Evolutionary conservation across 2,797 vertebrate species (phyloP), one percentile per base, ranked within the genome.

Genomic region (Oryzias sinensis): DNA sequence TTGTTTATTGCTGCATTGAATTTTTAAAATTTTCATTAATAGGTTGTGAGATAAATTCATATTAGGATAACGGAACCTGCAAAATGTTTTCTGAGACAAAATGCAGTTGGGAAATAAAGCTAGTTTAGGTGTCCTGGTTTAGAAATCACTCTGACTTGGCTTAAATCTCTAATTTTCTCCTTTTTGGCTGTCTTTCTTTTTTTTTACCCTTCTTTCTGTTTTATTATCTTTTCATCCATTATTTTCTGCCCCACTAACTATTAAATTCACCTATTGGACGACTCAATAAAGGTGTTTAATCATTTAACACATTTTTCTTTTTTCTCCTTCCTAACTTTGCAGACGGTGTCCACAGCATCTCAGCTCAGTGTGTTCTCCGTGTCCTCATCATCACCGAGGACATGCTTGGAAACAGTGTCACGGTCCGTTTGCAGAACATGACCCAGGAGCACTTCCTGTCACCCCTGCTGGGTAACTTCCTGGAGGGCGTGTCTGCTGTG

Each of bases 401-500:
- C 87, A 90, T 99, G 94, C 70, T 99, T 76, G 94, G 95, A 79
- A 98, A 95, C 91, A 99, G 97, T 51, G 93, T 99, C 72, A 99
- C 97, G 0, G 97, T 99, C 65, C 94, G 97, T 4, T 92, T 99
- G 20, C 95, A 99, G 87, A 98, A 99, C 87, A 98, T 99, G 95
- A 97, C 96, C 87, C 96, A 99, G 91, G 96, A 99, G 82, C 94
- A 93, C 52, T 99, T 99, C 86, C 92, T 99, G 29, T 99, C 97
- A 0, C 97, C 97, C 0, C 89, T 95, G 67, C 85, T 99, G 44
- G 87, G 90, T 48, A 92, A 90, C 86, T 99, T 99, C 70, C 88
- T 99, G 70, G 96, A 99, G 65, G 97, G 96, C 0, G 95, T 99
- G 84, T 95, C 97, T 3, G 93, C 95, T 0, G 95, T 99, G 64